phyloP scores from a whole-genome alignment of 2,113 vertebrate genomes.

The Cynopterus brachyotis region DNA sequence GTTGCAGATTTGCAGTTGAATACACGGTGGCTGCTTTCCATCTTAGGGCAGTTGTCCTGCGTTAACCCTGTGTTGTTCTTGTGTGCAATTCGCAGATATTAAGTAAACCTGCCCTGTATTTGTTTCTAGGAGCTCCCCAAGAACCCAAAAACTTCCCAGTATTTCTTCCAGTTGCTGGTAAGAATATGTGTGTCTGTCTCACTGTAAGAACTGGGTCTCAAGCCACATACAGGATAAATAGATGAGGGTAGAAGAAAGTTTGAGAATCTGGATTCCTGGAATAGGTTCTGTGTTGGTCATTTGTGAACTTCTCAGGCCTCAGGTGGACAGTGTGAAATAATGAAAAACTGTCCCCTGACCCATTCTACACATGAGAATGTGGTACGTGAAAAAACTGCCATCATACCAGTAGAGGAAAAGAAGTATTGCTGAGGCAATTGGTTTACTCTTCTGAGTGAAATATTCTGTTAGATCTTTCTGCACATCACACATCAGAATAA shows the following conservation, averaged over 20 bases:
- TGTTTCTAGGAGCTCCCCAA: constrained; percentile 87
- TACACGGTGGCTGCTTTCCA: rapidly evolving
- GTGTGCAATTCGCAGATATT: rapidly evolving
- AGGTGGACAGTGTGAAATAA: background rate
- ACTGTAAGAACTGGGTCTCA: background rate
- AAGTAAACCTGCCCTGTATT: background rate
- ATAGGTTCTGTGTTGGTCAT: background rate
- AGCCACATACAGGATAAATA: background rate
- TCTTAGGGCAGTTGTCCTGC: background rate
- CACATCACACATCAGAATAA: background rate
- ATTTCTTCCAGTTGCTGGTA: constrained; percentile 86
- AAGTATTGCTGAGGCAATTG: background rate
- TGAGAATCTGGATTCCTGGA: background rate
- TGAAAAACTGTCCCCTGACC: background rate
- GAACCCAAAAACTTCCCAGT: constrained; percentile 77
- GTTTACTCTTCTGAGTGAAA: background rate
- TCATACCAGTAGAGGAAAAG: background rate
- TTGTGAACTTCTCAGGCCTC: background rate
- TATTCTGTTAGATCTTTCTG: background rate
- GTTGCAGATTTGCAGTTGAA: background rate
- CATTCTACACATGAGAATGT: background rate
- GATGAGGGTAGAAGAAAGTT: background rate
- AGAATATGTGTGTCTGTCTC: constrained; percentile 3
- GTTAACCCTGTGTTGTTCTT: background rate
- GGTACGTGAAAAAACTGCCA: background rate